Evolutionary conservation across 2,113 vertebrate species (phyloP), one percentile per base, ranked within the genome.

Genomic region (Vombatus ursinus): DNA sequence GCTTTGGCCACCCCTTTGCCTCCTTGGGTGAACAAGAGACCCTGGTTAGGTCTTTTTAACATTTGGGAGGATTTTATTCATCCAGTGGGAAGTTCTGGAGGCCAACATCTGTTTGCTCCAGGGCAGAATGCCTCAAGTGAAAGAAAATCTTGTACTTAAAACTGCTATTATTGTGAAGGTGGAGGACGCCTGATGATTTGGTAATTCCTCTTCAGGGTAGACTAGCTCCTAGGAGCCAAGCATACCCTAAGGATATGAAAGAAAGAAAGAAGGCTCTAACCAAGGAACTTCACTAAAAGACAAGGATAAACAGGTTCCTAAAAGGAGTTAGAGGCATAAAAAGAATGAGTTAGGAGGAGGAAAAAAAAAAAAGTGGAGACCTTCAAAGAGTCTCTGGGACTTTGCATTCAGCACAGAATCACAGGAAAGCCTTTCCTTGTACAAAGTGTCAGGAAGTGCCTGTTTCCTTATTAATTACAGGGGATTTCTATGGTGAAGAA

Each of bases 21-120:
- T 98, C 14, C 90, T 47, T 47, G 93, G 90, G 68, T 68, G 68
- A 68, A 96, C 26, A 91, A 96, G 95, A 92, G 52, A 97, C 94
- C 12, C 91, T 92, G 92, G 31, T n/a, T 91, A 95, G 91, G 37
- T 89, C 90, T 92, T 50, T 37, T 94, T 91, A 96, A 96, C 97
- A 94, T 95, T 94, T 94, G 93, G 97, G 96, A 97, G 8, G 90
- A 52, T 92, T 96, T 96, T 91, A 89, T 97, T 97, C 95, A 96
- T 95, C 94, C 93, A 49, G 54, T 95, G 94, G 94, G 95, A 90
- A 94, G 92, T 95, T 96, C 84, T 96, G 77, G 52, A 84, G 90
- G 93, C 31, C 92, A 93, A 96, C 95, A 96, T 84, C 93, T 97
- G 95, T 93, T 97, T 94, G 97, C 96, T 97, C 26, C 44, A 0